Evolutionary conservation across 1,140 invertebrate genomes (phyloP), one percentile per base, ranked within the genome.

Genomic region (Gonatopus flavifemur): DNA sequence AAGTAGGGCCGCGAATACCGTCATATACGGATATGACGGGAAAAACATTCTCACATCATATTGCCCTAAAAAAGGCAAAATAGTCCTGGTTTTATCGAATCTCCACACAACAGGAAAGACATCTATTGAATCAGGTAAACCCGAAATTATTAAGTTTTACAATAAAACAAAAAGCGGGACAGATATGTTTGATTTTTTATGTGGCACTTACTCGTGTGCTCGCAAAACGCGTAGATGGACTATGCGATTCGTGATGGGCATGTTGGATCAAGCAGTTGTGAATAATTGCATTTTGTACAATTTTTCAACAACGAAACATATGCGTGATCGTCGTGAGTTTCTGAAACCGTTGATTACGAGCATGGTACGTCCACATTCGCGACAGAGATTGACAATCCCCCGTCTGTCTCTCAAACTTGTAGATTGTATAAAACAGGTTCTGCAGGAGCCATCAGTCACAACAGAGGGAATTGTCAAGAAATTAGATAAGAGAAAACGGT

Each of bases 111-210:
- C 47, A 41, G 30, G 22, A 28, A 18, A 41, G 15, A 52, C 41
- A 12, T 41, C 61, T 59, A 16, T 46, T 54, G 35, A 54, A 41
- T 33, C 46, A 53, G 40, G 61, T 36, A 71, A 73, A 55, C 66
- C 75, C 36, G 59, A 74, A 53, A 69, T 74, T 21, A 62, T 70
- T 13, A 20, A 36, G 2, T 60, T 57, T 50, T 74, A 61, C 25
- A 66, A 61, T 48, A 65, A 53, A 35, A 78, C 70, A 32, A 79
- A 78, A 66, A 69, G 69, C 43, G 69, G 67, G 25, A 72, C 78
- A 3, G 76, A 79, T 57, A 45, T 53, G 13, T 46, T 78, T 8
- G 72, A 80, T 54, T 49, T 74, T 41, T 64, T 69, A 43, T 69
- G 67, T 55, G 54, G 60, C 1, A 62, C 42, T 28, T 77, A 74